Conservation (phyloP, 1,140 invertebrate species). For the Camponotus floridanus region DNA sequence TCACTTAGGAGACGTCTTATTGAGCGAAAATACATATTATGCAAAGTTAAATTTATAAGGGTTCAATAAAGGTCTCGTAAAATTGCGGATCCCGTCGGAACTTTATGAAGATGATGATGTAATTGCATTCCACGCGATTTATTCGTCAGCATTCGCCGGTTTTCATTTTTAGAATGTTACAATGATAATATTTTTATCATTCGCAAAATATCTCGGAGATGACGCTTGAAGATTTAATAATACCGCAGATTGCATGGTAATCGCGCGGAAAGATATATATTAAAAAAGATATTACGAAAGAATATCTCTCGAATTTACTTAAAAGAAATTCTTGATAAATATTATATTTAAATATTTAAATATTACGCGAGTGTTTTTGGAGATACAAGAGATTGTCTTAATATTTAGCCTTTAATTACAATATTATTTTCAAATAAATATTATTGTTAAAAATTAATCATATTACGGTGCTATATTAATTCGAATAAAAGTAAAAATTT, state of each 20-base stretch:
- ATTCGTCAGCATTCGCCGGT: not conserved
- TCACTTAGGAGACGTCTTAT: slow-evolving; percentile 4
- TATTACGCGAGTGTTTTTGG: no score
- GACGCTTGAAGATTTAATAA: not conserved
- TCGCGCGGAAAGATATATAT: not conserved
- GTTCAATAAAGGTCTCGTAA: slow-evolving; percentile 29
- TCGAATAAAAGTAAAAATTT: not conserved
- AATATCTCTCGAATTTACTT: not conserved
- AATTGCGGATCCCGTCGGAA: slow-evolving; percentile 5
- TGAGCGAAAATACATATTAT: not conserved
- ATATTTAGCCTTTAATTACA: not conserved
- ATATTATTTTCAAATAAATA: not conserved
- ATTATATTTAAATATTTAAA: not conserved
- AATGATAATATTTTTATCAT: slow-evolving; percentile 37
- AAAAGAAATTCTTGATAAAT: not conserved
- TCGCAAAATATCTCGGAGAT: slow-evolving; percentile 1
- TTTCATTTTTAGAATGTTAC: slow-evolving; percentile 45
- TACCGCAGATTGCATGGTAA: not conserved
- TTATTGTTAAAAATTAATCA: not conserved
- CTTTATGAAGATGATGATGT: slow-evolving; percentile 36
- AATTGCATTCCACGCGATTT: slow-evolving; percentile 47
- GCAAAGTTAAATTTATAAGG: slow-evolving; percentile 9
- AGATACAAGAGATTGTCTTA: not conserved
- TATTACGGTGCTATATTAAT: not conserved
- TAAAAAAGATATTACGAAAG: not conserved